Base-by-base conservation (phyloP, 1,140 invertebrate genomes). In the Andrena cerasifolii region DNA sequence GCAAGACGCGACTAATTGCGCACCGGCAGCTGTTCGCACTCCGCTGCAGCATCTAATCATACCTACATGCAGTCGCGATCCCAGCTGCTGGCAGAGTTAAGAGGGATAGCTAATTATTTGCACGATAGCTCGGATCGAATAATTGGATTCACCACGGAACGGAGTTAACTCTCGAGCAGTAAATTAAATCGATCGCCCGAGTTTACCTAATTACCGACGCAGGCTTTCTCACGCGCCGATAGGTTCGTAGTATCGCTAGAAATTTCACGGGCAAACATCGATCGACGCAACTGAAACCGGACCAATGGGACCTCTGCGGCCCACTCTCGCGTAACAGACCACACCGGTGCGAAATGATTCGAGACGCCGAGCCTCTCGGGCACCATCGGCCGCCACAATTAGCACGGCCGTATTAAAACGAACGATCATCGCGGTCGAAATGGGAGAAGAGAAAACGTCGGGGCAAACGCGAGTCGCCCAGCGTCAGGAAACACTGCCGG, bases 171-270 rank as follows among this genome's bases (percentile, higher is more conserved):
- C 54, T 26, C 62, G 54, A 67, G 45, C 40, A 36, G 49, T 24
- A 28, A n/a, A 47, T 49, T 56, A 66, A 28, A 67, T 67, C 43
- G 58, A 47, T 47, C 63, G 12, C 18, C 51, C 28, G 16, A 16
- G 49, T 66, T 75, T 67, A 67, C 67, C 58, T 53, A 58, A 36
- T 26, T n/a, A 61, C 24, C 14, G 3, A 24, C 21, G 33, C 24
- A 31, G 51, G 58, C 51, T 75, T 75, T 75, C 73, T 75, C 73
- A 67, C 70, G 56, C 73, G 21, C 51, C 62, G 49, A 71, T 71
- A 36, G 62, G 31, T 31, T 67, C 61, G 36, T 43, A 40, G 36
- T 43, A 40, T 43, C 59, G 12, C 54, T 62, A 18, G 31, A 40
- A 51, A 18, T 5, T 24, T 49, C 66, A 68, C 31, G 53, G 51